Evolutionary conservation across 2,888 invertebrate genomes (phyloP).

Genomic region (Tricholauxania praeusta): DNA sequence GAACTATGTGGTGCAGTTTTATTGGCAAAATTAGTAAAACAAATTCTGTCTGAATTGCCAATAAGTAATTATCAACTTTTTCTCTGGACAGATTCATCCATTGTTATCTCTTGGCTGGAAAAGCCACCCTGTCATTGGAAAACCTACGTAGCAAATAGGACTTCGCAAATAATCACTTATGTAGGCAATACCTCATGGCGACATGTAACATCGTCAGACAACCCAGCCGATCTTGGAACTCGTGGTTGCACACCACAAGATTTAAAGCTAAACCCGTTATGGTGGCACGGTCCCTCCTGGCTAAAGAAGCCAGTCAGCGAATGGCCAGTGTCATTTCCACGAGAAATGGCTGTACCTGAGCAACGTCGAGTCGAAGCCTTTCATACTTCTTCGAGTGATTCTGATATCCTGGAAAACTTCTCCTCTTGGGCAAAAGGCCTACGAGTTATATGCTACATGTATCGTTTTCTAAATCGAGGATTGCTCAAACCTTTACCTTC

Average conservation of each 20-base stretch:
- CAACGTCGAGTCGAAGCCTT: neutral
- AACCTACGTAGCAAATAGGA: constrained; percentile 34
- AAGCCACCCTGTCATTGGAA: constrained; percentile 35
- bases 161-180: constrained; percentile 21
- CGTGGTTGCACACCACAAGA: constrained; percentile 24
- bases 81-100: constrained; percentile 35
- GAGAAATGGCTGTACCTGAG: neutral
- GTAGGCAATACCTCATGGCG: constrained; percentile 7
- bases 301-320: neutral
- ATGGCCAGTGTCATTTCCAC: neutral
- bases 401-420: neutral
- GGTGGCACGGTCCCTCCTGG: constrained; percentile 36
- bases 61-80: neutral
- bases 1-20: constrained; percentile 10
- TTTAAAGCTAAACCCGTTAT: constrained; percentile 1
- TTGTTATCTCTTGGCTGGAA: constrained; percentile 36
- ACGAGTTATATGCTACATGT: neutral
- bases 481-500: neutral
- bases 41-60: neutral
- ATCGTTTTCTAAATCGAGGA: neutral
- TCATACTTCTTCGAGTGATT: neutral
- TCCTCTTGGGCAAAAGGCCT: neutral
- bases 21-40: neutral
- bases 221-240: constrained; percentile 37
- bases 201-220: constrained; percentile 32